Conservation (phyloP, 1,140 invertebrate genomes). For the Lepidurus couesii region DNA sequence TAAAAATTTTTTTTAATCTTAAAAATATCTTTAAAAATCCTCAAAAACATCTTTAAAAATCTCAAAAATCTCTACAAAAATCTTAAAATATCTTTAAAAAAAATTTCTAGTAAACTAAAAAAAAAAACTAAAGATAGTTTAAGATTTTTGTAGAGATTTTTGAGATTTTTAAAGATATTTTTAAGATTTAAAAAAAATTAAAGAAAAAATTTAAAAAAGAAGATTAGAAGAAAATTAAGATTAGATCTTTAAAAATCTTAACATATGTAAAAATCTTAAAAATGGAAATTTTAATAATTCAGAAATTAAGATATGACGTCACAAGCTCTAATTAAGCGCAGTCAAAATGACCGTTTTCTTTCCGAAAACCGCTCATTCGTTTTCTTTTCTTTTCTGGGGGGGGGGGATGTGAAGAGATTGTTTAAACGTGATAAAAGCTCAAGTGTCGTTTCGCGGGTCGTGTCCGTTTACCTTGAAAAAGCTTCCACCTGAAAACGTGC, state of each 20-base stretch:
- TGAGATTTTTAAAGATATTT: no score
- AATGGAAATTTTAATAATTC: neutral
- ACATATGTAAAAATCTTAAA: neutral
- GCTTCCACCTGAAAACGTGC: neutral
- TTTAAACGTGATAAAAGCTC: constrained; percentile 20
- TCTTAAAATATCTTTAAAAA: neutral
- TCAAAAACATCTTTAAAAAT: neutral
- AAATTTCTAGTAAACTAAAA: neutral
- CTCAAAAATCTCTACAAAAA: neutral
- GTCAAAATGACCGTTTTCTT: neutral
- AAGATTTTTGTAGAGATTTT: no score
- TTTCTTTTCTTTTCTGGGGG: neutral
- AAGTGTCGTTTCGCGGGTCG: neutral
- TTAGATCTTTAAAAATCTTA: neutral
- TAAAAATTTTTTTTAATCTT: neutral
- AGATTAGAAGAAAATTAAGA: no score
- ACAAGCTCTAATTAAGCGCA: neutral
- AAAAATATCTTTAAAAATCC: neutral
- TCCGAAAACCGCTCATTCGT: neutral
- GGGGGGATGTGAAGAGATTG: neutral
- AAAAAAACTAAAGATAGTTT: no score
- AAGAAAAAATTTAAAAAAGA: no score
- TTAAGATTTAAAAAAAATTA: no score
- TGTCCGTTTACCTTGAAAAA: constrained; percentile 4
- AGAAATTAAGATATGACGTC: neutral